Conservation (phyloP, 2,888 invertebrate genomes). For the Hecatera dysodea region DNA sequence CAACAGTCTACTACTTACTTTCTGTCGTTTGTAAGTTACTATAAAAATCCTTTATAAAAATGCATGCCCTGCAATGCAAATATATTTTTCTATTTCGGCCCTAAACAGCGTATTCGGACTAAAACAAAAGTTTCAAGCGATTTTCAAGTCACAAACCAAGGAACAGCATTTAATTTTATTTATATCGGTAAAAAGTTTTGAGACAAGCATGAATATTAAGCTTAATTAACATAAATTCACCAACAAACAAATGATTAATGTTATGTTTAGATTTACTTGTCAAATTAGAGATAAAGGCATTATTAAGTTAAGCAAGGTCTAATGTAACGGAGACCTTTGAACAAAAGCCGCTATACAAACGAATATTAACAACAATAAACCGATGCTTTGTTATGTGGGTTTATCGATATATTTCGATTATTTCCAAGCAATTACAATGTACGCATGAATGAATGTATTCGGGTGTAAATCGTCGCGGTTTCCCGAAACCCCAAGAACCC, state of each 20-base stretch:
- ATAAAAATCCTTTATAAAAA: neutral
- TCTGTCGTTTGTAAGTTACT: neutral
- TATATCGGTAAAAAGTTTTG: neutral
- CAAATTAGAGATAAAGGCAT: slow-evolving; percentile 11
- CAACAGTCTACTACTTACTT: neutral
- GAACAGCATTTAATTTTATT: no score
- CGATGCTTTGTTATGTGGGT: slow-evolving; percentile 23
- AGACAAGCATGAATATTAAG: neutral
- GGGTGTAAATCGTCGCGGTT: slow-evolving; percentile 36
- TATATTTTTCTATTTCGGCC: neutral
- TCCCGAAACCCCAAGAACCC: slow-evolving; percentile 6
- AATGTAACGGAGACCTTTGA: slow-evolving; percentile 27
- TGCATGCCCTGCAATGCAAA: accelerated
- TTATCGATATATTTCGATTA: slow-evolving; percentile 55
- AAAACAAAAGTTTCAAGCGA: neutral
- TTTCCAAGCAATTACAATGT: slow-evolving; percentile 54
- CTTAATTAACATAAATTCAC: neutral
- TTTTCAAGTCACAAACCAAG: no score
- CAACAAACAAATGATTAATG: neutral
- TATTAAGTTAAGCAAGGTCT: slow-evolving; percentile 16
- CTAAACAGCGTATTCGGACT: neutral
- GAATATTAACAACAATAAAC: slow-evolving; percentile 14
- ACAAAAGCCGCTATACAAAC: slow-evolving; percentile 30
- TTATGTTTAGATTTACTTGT: slow-evolving; percentile 16
- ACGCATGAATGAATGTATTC: slow-evolving; percentile 40